phyloP scores from a whole-genome alignment of 2,113 vertebrate genomes.

The Otus sunia region DNA sequence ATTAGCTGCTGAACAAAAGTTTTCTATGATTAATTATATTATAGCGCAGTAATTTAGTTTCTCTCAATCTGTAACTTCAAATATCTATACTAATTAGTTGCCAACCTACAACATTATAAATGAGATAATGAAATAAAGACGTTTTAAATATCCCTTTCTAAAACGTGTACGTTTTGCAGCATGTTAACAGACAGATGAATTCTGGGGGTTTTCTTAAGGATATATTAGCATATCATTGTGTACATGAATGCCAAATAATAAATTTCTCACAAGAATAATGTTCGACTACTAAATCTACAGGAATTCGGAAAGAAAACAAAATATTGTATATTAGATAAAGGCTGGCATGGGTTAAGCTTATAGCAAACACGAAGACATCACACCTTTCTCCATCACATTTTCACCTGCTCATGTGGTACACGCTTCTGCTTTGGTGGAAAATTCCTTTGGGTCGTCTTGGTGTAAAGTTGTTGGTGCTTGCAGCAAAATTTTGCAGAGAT shows the following conservation, averaged over 20 bases:
- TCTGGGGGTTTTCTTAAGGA: neutral
- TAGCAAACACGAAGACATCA: neutral
- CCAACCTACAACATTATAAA: slow-evolving; percentile 49
- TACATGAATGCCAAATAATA: neutral
- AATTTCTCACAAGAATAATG: neutral
- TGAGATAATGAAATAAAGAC: slow-evolving; percentile 42
- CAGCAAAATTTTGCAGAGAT: slow-evolving; percentile 33
- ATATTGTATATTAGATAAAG: neutral
- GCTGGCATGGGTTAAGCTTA: slow-evolving; percentile 34
- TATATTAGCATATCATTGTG: neutral
- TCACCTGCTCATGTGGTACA: slow-evolving; percentile 47
- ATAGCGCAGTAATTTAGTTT: slow-evolving; percentile 29
- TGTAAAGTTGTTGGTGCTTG: slow-evolving; percentile 54
- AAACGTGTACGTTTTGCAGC: neutral
- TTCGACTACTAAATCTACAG: neutral
- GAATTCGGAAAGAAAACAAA: neutral
- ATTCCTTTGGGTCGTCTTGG: slow-evolving; percentile 43
- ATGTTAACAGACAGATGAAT: neutral
- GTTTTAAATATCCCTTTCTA: slow-evolving; percentile 32
- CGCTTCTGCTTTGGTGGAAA: slow-evolving; percentile 38
- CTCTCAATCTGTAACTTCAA: slow-evolving; percentile 19
- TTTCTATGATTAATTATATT: slow-evolving; percentile 49
- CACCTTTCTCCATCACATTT: slow-evolving; percentile 58
- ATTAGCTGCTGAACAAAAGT: slow-evolving; percentile 41
- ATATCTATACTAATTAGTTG: slow-evolving; percentile 53